These are phyloP conservation scores for Lepilemur ruficaudatus DNA, from an alignment of 2,797 vertebrate genomes.

Conservation along the genomic window DNA sequence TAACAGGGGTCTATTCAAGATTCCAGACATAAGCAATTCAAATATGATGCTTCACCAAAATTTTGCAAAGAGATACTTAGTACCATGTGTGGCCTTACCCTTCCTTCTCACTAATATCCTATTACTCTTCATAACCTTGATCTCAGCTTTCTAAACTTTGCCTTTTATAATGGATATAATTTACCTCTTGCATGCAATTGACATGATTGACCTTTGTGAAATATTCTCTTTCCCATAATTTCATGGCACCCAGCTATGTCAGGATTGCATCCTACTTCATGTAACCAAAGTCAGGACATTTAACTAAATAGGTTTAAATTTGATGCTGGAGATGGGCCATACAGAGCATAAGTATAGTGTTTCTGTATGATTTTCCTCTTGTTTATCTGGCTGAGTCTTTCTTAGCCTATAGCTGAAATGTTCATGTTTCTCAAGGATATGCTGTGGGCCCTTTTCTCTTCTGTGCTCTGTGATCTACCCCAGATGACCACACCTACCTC, in stretches of 20 bases:
- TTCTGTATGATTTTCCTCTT: neutral
- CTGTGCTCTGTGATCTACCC: neutral
- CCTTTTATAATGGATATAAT: neutral
- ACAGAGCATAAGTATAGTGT: neutral
- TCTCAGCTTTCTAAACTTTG: neutral
- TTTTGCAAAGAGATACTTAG: neutral
- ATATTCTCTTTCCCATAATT: neutral
- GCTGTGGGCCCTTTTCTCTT: neutral
- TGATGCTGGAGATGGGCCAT: neutral
- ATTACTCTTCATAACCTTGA: neutral
- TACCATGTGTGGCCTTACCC: neutral
- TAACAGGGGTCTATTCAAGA: neutral
- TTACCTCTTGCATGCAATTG: constrained; percentile 10
- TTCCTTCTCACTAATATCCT: neutral
- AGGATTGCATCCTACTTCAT: neutral
- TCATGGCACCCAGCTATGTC: neutral
- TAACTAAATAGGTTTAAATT: neutral
- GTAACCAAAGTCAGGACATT: neutral
- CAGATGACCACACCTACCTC: neutral
- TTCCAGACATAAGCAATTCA: neutral
- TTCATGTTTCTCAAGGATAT: neutral
- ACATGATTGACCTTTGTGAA: neutral
- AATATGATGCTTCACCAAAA: neutral
- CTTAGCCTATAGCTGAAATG: neutral
- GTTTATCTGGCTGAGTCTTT: neutral